These are phyloP conservation scores for Pogoniulus pusillus DNA, from an alignment of 2,797 vertebrate species.

Conservation along the genomic window DNA sequence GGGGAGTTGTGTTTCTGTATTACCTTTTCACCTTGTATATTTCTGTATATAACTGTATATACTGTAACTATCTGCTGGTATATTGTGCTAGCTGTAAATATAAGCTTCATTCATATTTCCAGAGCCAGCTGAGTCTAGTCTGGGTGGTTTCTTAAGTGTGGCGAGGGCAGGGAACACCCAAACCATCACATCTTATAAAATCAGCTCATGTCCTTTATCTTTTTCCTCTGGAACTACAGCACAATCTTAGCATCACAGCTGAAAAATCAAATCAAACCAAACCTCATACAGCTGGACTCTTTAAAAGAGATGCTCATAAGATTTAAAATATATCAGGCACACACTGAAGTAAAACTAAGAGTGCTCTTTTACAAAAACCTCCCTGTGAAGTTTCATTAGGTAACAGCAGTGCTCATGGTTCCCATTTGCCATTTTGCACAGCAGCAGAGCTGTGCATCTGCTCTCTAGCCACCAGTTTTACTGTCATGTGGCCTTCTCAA, in stretches of 20 bases:
- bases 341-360: not conserved
- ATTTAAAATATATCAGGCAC: not conserved
- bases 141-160: too few species aligned
- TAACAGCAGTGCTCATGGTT: not conserved
- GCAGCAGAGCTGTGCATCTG: not conserved
- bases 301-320: not conserved
- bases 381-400: not conserved
- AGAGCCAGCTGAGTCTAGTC: too few species aligned
- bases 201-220: not conserved
- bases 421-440: not conserved
- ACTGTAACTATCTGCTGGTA: too few species aligned
- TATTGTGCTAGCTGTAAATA: too few species aligned
- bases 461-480: not conserved
- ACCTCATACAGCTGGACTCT: not conserved
- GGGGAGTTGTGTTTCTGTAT: too few species aligned
- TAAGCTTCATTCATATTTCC: too few species aligned
- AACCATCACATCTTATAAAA: too few species aligned
- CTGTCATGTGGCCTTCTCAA: slow-evolving; percentile 36
- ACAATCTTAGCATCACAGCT: not conserved
- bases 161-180: too few species aligned
- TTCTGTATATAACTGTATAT: too few species aligned
- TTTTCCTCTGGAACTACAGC: not conserved
- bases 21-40: too few species aligned
- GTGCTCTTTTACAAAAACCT: not conserved
- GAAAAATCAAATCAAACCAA: not conserved